Percentiles rank a stretch among this genome's conserved stretches.
Conservation (phyloP, 2,113 vertebrate species). For the Anseranas semipalmata region DNA sequence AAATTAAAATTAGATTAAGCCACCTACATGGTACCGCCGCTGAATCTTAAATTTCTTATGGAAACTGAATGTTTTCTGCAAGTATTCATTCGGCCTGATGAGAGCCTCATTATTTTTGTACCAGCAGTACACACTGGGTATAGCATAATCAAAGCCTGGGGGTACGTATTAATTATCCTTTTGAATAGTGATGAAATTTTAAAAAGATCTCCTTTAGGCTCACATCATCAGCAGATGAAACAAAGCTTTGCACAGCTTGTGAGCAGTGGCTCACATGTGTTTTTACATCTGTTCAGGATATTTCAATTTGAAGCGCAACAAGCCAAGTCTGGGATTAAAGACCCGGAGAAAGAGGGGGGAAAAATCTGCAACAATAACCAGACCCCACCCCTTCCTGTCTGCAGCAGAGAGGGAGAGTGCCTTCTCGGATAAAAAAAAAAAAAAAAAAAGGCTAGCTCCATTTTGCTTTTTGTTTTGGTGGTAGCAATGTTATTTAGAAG, state of each 20-base stretch:
- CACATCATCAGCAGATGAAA: constrained; percentile 96
- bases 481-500: not conserved
- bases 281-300: constrained; percentile 99
- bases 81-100: constrained; percentile 88
- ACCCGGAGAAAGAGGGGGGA: constrained; percentile 71
- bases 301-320: constrained; percentile 96
- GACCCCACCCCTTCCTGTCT: constrained; percentile 60
- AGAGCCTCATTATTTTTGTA: constrained; percentile 96
- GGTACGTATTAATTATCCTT: constrained; percentile 99
- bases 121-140: constrained; percentile 89
- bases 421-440: not conserved
- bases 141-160: constrained; percentile 99
- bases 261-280: constrained; percentile 91
- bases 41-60: constrained; percentile 91
- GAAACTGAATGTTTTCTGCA: constrained; percentile 90
- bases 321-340: constrained; percentile 91
- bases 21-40: constrained; percentile 79
- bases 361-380: constrained; percentile 60
- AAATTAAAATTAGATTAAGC: constrained; percentile 85
- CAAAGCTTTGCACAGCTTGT: constrained; percentile 93
- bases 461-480: not conserved
- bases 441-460: not conserved
- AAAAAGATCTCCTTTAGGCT: constrained; percentile 98
- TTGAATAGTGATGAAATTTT: constrained; percentile 99
- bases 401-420: accelerated